A percentile compares a stretch with the other conserved stretches of the same genome.
phyloP scores from a whole-genome alignment of 2,797 vertebrate genomes.

The Sarcoramphus papa region DNA sequence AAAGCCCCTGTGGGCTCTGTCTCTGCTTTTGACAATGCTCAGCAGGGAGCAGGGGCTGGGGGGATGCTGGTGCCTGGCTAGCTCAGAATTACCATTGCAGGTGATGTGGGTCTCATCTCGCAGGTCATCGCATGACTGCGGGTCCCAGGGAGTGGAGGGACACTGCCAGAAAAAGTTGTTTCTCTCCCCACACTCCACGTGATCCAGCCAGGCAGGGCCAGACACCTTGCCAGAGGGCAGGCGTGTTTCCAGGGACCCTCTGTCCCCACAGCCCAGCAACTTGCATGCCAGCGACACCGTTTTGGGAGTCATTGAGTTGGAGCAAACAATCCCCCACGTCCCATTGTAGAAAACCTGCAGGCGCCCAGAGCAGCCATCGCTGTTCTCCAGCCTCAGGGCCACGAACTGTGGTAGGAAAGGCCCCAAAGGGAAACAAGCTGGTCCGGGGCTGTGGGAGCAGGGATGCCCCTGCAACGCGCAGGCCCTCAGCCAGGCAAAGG shows the following conservation, averaged over 20 bases:
- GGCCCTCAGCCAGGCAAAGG: background rate
- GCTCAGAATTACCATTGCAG: background rate
- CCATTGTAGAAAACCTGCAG: slow-evolving; percentile 57
- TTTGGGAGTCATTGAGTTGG: background rate
- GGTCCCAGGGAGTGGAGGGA: background rate
- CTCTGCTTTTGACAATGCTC: too few relatives aligned
- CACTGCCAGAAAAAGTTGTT: background rate
- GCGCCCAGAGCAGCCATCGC: slow-evolving; percentile 1
- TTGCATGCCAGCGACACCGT: background rate
- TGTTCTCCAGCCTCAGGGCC: background rate
- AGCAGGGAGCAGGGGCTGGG: background rate
- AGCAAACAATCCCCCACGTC: slow-evolving; percentile 22
- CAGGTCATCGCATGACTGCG: background rate
- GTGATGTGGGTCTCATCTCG: background rate
- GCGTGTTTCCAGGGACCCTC: background rate
- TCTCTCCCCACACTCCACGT: background rate
- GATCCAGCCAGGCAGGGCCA: background rate
- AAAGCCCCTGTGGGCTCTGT: too few relatives aligned
- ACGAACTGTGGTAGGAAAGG: background rate
- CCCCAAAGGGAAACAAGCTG: background rate
- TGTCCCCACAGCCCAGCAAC: slow-evolving; percentile 13
- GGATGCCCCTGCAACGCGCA: too few relatives aligned
- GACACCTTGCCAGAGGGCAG: background rate
- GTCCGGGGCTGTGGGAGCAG: background rate
- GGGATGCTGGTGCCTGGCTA: too few relatives aligned